Evolutionary conservation across 2,113 vertebrate genomes (phyloP).

Genomic region (Hirundichthys speculiger): DNA sequence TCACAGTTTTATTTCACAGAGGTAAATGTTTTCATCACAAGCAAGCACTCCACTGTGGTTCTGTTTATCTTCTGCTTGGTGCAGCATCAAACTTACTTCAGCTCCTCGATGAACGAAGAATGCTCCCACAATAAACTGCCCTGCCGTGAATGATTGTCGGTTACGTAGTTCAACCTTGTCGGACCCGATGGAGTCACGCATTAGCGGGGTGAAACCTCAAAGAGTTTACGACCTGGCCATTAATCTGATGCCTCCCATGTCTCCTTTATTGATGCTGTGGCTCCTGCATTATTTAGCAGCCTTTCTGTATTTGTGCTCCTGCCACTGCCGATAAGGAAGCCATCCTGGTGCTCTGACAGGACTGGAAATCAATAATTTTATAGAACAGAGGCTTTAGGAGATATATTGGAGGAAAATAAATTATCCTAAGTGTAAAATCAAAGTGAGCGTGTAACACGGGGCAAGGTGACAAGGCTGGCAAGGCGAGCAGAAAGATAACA

Average conservation of each 20-base stretch:
- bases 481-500: conserved; percentile 23
- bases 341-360: conserved; percentile 56
- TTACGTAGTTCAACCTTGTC: conserved; percentile 53
- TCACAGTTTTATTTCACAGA: conserved; percentile 46
- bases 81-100: conserved; percentile 8
- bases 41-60: conserved; percentile 27
- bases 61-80: conserved; percentile 8
- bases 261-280: conserved; percentile 65
- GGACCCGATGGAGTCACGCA: conserved; percentile 46
- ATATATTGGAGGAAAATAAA: conserved; percentile 54
- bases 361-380: conserved; percentile 73
- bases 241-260: conserved; percentile 67
- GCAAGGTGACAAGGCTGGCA: conserved; percentile 42
- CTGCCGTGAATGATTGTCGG: conserved; percentile 31
- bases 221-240: conserved; percentile 59
- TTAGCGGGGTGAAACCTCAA: conserved; percentile 47
- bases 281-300: conserved; percentile 76
- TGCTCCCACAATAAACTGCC: conserved; percentile 23
- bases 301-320: conserved; percentile 65
- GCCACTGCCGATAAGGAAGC: conserved; percentile 61
- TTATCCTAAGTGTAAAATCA: conserved; percentile 45
- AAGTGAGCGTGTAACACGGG: conserved; percentile 48
- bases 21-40: conserved; percentile 63
- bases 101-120: background rate
- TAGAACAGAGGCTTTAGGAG: conserved; percentile 55